Conservation (phyloP, 2,797 vertebrate species). For the Pterois miles region DNA sequence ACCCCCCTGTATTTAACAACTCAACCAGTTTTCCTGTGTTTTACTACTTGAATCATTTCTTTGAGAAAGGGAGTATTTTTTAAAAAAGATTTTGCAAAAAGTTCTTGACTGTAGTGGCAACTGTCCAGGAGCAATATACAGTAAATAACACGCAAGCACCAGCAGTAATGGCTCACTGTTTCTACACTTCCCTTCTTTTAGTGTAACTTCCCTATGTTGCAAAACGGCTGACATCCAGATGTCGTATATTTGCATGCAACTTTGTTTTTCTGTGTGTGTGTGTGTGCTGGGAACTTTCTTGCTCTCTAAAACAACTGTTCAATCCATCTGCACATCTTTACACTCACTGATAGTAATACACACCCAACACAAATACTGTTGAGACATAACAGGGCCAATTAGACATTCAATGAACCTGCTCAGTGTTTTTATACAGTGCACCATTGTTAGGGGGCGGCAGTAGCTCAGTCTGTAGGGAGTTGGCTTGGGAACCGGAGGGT, state of each 20-base stretch:
- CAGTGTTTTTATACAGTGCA: neutral
- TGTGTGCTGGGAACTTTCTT: neutral
- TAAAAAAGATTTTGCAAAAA: constrained; percentile 36
- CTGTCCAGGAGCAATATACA: neutral
- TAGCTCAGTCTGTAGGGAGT: too few relatives aligned
- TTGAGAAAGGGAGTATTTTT: constrained; percentile 1
- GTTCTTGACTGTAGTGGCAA: neutral
- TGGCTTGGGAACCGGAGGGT: too few relatives aligned
- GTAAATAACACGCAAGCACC: constrained; percentile 6
- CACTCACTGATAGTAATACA: neutral
- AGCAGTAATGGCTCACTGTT: constrained; percentile 29
- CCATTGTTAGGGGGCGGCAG: too few relatives aligned
- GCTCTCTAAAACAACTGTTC: neutral
- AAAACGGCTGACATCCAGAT: constrained; percentile 23
- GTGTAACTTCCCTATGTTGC: constrained; percentile 61
- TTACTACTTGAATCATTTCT: neutral
- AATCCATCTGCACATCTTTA: neutral
- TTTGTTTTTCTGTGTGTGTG: neutral
- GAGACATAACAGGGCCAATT: neutral
- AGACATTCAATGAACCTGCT: neutral
- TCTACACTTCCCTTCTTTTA: constrained; percentile 56
- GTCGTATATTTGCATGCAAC: constrained; percentile 3
- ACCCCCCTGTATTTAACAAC: neutral
- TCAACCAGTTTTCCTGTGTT: neutral
- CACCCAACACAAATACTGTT: neutral